Evolutionary conservation across 2,797 vertebrate species (phyloP).

Genomic region (Cheirogaleus major): DNA sequence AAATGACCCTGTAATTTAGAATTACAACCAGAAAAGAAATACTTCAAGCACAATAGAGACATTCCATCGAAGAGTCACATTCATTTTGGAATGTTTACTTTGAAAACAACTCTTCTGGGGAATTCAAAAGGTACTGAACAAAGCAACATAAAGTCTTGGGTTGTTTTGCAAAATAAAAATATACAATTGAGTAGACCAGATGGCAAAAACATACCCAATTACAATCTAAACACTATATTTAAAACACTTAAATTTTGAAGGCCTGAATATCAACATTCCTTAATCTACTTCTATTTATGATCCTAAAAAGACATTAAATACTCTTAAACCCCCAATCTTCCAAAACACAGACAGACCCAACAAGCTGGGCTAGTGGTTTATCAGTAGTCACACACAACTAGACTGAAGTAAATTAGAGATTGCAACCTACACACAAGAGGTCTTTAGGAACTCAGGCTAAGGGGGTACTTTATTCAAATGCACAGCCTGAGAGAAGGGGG

Average conservation of each 20-base stretch:
- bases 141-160: slow-evolving; percentile 60
- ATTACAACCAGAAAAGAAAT: slow-evolving; percentile 47
- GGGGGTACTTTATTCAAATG: slow-evolving; percentile 34
- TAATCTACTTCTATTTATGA: slow-evolving; percentile 48
- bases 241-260: slow-evolving; percentile 63
- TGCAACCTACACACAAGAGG: background rate
- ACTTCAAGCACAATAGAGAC: slow-evolving; percentile 52
- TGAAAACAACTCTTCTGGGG: slow-evolving; percentile 61
- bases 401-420: slow-evolving; percentile 47
- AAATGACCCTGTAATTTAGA: slow-evolving; percentile 29
- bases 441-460: slow-evolving; percentile 24
- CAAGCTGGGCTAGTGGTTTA: slow-evolving; percentile 53
- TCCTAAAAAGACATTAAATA: slow-evolving; percentile 70
- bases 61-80: slow-evolving; percentile 57
- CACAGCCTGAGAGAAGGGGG: slow-evolving; percentile 1
- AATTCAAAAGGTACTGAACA: slow-evolving; percentile 57
- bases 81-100: slow-evolving; percentile 75
- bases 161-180: slow-evolving; percentile 66
- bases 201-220: slow-evolving; percentile 63
- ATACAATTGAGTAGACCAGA: slow-evolving; percentile 59
- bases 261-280: slow-evolving; percentile 51
- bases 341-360: slow-evolving; percentile 57
- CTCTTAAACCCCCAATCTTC: slow-evolving; percentile 53
- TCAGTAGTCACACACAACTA: slow-evolving; percentile 49
- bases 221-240: slow-evolving; percentile 55